A percentile compares a stretch with the other conserved stretches of the same genome.
phyloP scores from a whole-genome alignment of 64 coral and sea anemone species.

The Orbicella faveolata region DNA sequence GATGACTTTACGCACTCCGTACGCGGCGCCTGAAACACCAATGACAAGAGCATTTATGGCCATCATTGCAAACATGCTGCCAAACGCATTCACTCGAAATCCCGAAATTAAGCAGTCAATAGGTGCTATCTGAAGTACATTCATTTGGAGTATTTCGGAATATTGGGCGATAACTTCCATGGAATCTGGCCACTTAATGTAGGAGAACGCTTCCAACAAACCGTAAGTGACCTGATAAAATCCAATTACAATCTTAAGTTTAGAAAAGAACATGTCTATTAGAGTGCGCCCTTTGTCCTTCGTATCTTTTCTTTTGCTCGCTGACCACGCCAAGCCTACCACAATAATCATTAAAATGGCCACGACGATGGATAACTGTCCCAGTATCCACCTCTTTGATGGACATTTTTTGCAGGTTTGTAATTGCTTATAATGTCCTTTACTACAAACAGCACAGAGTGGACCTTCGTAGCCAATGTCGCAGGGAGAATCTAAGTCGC shows the following conservation, averaged over 20 bases:
- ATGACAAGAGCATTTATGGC: conserved; percentile 6
- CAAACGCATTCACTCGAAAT: conserved; percentile 14
- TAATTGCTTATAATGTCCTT: conserved; percentile 1
- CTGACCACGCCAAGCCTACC: background rate
- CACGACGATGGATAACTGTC: conserved; percentile 16
- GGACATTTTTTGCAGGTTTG: conserved; percentile 16
- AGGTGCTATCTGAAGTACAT: conserved; percentile 40
- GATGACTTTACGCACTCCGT: background rate
- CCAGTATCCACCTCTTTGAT: conserved; percentile 26
- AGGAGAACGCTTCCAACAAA: conserved; percentile 26
- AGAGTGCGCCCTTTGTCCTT: background rate
- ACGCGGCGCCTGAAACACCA: background rate
- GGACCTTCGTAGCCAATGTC: conserved; percentile 18
- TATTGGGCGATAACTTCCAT: background rate
- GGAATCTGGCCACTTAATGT: conserved; percentile 41
- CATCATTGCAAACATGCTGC: conserved; percentile 33
- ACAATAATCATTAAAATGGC: background rate
- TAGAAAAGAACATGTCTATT: background rate
- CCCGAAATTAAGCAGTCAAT: conserved; percentile 20
- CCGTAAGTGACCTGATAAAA: conserved; percentile 31
- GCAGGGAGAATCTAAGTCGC: background rate
- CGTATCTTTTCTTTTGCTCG: background rate
- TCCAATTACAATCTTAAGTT: conserved; percentile 18
- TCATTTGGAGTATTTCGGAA: conserved; percentile 43
- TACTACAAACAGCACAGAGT: conserved; percentile 36